Conservation (phyloP, 1,140 invertebrate genomes). For the Palaemon carinicauda region DNA sequence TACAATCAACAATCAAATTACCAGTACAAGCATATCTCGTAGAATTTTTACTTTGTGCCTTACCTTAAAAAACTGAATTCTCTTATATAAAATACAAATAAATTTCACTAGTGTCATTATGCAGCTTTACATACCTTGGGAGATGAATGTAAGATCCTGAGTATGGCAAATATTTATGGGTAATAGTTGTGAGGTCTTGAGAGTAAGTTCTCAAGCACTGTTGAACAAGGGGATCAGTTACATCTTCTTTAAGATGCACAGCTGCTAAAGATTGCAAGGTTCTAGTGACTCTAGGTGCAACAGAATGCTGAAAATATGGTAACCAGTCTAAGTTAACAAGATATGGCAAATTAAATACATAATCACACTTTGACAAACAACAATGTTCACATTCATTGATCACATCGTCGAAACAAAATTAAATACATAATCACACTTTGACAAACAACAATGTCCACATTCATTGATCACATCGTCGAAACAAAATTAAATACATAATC, state of each 20-base stretch:
- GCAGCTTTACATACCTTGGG: slow-evolving; percentile 73
- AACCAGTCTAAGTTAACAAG: neutral
- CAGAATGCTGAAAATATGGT: slow-evolving; percentile 52
- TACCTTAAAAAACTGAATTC: too few relatives aligned
- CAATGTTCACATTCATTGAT: too few relatives aligned
- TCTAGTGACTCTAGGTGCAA: slow-evolving; percentile 46
- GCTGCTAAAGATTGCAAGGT: slow-evolving; percentile 54
- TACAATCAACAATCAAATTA: too few relatives aligned
- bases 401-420: too few relatives aligned
- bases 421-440: too few relatives aligned
- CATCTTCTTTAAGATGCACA: slow-evolving; percentile 62
- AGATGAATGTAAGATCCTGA: slow-evolving; percentile 84
- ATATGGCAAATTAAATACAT: neutral
- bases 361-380: neutral
- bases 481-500: too few relatives aligned
- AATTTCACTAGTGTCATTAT: neutral
- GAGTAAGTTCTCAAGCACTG: slow-evolving; percentile 88
- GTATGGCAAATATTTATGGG: slow-evolving; percentile 88
- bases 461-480: too few relatives aligned
- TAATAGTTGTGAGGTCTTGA: slow-evolving; percentile 84
- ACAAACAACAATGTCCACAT: too few relatives aligned
- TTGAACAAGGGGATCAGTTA: slow-evolving; percentile 76
- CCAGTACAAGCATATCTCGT: too few relatives aligned
- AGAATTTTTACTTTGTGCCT: too few relatives aligned
- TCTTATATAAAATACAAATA: neutral